Evolutionary conservation across 2,113 vertebrate species (phyloP), one percentile per base, ranked within the genome.

Genomic region (Lamprotornis superbus): DNA sequence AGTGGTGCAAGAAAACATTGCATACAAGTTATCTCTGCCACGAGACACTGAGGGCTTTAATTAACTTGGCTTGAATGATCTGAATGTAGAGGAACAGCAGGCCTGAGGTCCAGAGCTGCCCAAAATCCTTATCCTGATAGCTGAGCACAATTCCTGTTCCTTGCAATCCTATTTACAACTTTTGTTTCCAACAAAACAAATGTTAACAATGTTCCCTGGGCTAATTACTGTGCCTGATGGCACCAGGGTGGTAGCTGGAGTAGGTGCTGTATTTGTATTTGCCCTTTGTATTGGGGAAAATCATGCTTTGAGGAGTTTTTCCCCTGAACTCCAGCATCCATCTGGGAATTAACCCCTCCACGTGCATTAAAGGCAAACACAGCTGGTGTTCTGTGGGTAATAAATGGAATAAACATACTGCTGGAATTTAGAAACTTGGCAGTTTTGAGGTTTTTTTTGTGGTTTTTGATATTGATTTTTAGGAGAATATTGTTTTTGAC

Each of bases 171-270:
- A 0, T n/a, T 69, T 11, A 24, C 13, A 64, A 1, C 2, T 12
- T 23, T 5, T 68, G 5, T 61, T 77, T 49, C n/a, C 60, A 11
- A 15, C 40, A 42, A 42, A 42, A 42, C 40, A 14, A 42, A 42
- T 15, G 40, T 42, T 42, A 42, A 42, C 40, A 14, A 42, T 42
- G 40, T 42, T 42, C 7, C 4, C 6, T 9, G 15, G 42, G 27
- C 5, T 68, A 11, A 60, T 33, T 15, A 23, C 30, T 12, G 24
- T 65, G 3, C 84, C 24, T 50, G n/a, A 4, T 57, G 46, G 19
- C 7, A 10, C 6, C 37, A 0, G 0, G 23, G 0, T 19, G 27
- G 21, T 4, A 22, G 44, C 19, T 75, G 14, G 63, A 21, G 21
- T 6, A 16, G 39, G 14, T 30, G 11, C 17, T 68, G 27, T 27